Percentiles rank a stretch among this genome's conserved stretches.
Evolutionary conservation across 2,113 vertebrate genomes (phyloP).

Genomic region (Sylvietta virens): DNA sequence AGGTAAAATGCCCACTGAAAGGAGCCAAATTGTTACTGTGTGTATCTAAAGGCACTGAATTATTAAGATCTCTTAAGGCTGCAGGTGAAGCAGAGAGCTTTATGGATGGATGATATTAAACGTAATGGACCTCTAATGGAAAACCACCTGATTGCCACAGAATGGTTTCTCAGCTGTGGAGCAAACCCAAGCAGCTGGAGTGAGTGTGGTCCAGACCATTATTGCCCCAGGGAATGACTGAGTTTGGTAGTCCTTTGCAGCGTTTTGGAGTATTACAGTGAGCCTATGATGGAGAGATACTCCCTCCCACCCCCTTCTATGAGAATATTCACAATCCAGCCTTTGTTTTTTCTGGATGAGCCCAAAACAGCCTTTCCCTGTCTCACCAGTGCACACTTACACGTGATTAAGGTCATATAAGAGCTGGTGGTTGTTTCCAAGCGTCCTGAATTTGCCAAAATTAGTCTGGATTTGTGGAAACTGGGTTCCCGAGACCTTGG

Average conservation of each 20-base stretch:
- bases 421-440: background rate
- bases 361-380: background rate
- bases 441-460: background rate
- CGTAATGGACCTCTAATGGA: background rate
- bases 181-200: background rate
- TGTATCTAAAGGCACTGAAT: background rate
- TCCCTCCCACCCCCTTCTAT: background rate
- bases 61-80: slow-evolving; percentile 6
- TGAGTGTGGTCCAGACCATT: background rate
- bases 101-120: background rate
- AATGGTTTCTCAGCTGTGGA: background rate
- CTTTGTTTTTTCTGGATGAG: background rate
- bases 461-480: slow-evolving; percentile 38
- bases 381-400: background rate
- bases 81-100: background rate
- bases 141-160: background rate
- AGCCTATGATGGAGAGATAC: background rate
- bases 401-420: background rate
- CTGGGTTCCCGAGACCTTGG: background rate
- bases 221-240: background rate
- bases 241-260: background rate
- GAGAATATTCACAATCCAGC: background rate
- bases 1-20: background rate
- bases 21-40: background rate
- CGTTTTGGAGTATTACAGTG: background rate